phyloP scores from a whole-genome alignment of 2,888 invertebrate species.

The Netelia fuscicornis region DNA sequence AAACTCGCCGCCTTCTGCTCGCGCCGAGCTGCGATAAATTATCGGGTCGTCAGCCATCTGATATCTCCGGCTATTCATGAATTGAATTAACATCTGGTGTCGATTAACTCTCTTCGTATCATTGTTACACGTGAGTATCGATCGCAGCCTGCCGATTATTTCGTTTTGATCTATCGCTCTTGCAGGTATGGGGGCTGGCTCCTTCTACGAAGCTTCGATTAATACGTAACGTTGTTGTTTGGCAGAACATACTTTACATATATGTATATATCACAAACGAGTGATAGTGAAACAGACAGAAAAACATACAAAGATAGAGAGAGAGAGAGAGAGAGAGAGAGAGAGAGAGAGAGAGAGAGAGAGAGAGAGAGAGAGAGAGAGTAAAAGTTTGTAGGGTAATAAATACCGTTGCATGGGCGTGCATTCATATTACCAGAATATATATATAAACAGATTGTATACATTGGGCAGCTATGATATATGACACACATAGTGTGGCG shows the following conservation, averaged over 20 bases:
- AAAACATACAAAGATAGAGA: constrained; percentile 2
- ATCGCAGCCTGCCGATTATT: constrained; percentile 49
- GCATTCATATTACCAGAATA: constrained; percentile 64
- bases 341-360: constrained; percentile 22
- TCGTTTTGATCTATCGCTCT: constrained; percentile 53
- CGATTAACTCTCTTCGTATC: constrained; percentile 26
- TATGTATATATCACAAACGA: constrained; percentile 23
- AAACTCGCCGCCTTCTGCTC: background rate
- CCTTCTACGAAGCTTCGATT: constrained; percentile 66
- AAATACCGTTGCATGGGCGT: constrained; percentile 73
- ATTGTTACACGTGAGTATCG: constrained; percentile 50
- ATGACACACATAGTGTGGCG: constrained; percentile 60
- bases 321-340: constrained; percentile 12
- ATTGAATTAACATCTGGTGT: constrained; percentile 52
- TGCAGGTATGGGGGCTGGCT: constrained; percentile 31
- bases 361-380: constrained; percentile 21
- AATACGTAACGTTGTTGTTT: constrained; percentile 72
- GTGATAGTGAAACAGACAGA: constrained; percentile 10
- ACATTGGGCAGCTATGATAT: constrained; percentile 69
- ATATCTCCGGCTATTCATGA: constrained; percentile 26
- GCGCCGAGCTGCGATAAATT: constrained; percentile 21
- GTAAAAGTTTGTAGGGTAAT: constrained; percentile 71
- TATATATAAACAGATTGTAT: constrained; percentile 36
- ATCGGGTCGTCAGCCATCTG: constrained; percentile 6
- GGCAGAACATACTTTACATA: constrained; percentile 34